Percentiles rank a stretch among this genome's conserved stretches.
Evolutionary conservation across 92 coral and sea anemone genomes (phyloP).

Genomic region (Phymanthus crucifer): DNA sequence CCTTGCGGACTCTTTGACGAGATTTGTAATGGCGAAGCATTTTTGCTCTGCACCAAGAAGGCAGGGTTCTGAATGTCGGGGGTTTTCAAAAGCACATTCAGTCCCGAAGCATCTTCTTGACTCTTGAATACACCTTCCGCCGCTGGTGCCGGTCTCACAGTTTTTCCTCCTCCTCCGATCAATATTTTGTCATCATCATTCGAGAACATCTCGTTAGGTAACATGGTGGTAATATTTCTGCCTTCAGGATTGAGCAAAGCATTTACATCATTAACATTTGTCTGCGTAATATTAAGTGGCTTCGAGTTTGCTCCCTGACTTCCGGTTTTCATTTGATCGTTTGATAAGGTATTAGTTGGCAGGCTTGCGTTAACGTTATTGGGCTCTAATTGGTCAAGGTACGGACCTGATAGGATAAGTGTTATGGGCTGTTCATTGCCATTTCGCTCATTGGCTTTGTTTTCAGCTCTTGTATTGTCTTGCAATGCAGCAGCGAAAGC

Average conservation of each 20-base stretch:
- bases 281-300: conserved; percentile 2
- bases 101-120: conserved; percentile 22
- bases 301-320: not conserved
- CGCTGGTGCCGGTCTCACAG: conserved; percentile 9
- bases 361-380: not conserved
- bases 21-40: conserved; percentile 18
- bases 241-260: conserved; percentile 2
- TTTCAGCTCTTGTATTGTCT: not conserved
- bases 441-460: not conserved
- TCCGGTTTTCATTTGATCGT: not conserved
- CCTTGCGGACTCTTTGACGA: conserved; percentile 13
- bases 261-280: conserved; percentile 5
- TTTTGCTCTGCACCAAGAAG: conserved; percentile 30
- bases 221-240: conserved; percentile 6
- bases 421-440: conserved; percentile 12
- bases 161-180: conserved; percentile 29
- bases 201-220: conserved; percentile 9
- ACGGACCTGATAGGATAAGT: conserved; percentile 28
- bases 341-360: not conserved
- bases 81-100: conserved; percentile 23
- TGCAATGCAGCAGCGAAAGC: not conserved
- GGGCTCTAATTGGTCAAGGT: not conserved
- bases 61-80: conserved; percentile 29
- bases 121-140: conserved; percentile 27
- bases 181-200: conserved; percentile 32